Base-by-base conservation (phyloP, 2,797 vertebrate genomes). In the Thalassophryne amazonica region DNA sequence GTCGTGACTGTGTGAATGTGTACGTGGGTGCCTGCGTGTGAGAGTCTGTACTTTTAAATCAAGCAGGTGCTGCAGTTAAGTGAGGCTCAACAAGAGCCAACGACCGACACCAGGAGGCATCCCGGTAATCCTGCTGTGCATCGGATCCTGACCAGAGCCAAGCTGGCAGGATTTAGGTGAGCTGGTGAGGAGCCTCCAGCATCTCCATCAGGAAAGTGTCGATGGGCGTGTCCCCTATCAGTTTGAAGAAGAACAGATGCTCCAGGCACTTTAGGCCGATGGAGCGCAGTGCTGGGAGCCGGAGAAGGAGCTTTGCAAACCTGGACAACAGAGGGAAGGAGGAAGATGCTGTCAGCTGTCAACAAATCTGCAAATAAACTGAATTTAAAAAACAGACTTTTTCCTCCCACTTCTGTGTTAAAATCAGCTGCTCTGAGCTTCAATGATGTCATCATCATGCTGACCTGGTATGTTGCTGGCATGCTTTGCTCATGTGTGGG, bases 201-300 rank as follows among this genome's bases (percentile, higher is more conserved):
- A 97, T 95, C 86, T 96, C 95, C 95, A 95, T 95, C 59, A 97
- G 91, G 81, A 96, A 96, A 72, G 94, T 96, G 89, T 96, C 94
- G 1, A 96, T 96, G 60, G 95, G 95, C 19, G 95, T 97, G 85
- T 97, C 95, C 0, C 95, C 95, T 3, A 97, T 97, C 68, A 97
- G 92, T 83, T 96, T 97, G 75, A 97, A 96, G 87, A 97, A 97
- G 86, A 96, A 97, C 71, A 97, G 92, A 80, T 97, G 95, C 87
- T 97, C 95, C 78, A 97, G 86, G 80, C 94, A 96, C 79, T 96
- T 96, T 3, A 96, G 88, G 55, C 94, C 94, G 2, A 96, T 94
- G 67, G 94, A 97, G 56, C 94, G 91, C 56, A 96, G 90, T 13
- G 95, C 95, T 0, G 94, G 95, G 34, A 97, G 92, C 17, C 95